phyloP scores from a whole-genome alignment of 2,797 vertebrate species.

The Varecia variegata region DNA sequence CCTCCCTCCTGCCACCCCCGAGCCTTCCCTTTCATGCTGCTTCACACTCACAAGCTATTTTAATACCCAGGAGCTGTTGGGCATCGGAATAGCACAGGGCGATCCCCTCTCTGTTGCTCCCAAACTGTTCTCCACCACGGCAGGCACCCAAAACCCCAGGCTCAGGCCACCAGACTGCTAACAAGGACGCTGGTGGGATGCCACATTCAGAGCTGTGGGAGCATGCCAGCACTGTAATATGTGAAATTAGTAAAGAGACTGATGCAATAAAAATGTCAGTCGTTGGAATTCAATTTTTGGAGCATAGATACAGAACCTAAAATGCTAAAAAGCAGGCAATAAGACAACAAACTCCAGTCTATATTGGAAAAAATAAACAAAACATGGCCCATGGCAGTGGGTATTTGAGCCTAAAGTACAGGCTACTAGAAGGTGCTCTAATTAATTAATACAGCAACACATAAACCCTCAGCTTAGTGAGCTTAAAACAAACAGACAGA shows the following conservation, averaged over 20 bases:
- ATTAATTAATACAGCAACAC: background rate
- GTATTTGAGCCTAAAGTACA: background rate
- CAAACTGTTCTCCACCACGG: background rate
- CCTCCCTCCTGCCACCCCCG: background rate
- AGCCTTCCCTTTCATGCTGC: background rate
- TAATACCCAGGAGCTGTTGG: background rate
- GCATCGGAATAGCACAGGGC: slow-evolving; percentile 4
- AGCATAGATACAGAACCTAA: background rate
- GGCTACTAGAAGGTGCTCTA: background rate
- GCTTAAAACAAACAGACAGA: background rate
- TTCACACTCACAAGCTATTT: slow-evolving; percentile 15
- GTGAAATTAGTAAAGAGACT: slow-evolving; percentile 34
- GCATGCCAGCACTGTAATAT: background rate
- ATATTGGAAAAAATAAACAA: slow-evolving; percentile 20
- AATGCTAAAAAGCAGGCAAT: slow-evolving; percentile 32
- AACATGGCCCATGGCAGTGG: background rate
- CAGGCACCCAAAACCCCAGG: background rate
- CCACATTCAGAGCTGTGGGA: background rate
- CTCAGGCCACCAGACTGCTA: background rate
- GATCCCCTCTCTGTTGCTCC: slow-evolving; percentile 1
- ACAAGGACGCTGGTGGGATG: background rate
- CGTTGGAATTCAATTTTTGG: background rate
- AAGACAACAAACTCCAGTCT: background rate
- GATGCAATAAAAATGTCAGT: slow-evolving; percentile 24
- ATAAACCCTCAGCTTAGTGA: background rate